These are phyloP conservation scores for Heliconius hermathena DNA, from an alignment of 1,140 invertebrate genomes.

Conservation along the genomic window DNA sequence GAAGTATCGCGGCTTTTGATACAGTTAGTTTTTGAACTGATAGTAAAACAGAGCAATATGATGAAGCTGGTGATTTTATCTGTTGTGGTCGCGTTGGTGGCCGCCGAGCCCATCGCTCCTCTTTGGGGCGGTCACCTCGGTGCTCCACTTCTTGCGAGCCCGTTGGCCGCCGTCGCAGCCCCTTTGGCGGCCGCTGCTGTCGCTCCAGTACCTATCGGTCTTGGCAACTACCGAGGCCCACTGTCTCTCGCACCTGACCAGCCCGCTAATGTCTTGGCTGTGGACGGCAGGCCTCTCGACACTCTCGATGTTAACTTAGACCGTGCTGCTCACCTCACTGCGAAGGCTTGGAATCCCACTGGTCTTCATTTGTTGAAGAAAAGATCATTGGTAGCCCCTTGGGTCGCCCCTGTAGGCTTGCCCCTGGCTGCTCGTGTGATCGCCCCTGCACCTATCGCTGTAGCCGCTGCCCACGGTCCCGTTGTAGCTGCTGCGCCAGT, in stretches of 20 bases:
- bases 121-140: slow-evolving; percentile 23
- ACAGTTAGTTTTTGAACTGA: slow-evolving; percentile 60
- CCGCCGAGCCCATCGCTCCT: slow-evolving; percentile 56
- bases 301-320: slow-evolving; percentile 73
- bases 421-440: slow-evolving; percentile 17
- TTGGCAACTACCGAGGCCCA: slow-evolving; percentile 62
- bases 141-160: slow-evolving; percentile 42
- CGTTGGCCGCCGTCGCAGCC: slow-evolving; percentile 30
- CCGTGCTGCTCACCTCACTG: slow-evolving; percentile 60
- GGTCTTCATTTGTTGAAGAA: slow-evolving; percentile 29
- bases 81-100: slow-evolving; percentile 73
- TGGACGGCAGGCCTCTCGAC: slow-evolving; percentile 61
- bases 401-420: background rate
- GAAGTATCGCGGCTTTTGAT: slow-evolving; percentile 42
- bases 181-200: slow-evolving; percentile 23
- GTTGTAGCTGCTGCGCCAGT: slow-evolving; percentile 15
- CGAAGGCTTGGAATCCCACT: slow-evolving; percentile 41
- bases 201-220: slow-evolving; percentile 33
- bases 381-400: slow-evolving; percentile 23
- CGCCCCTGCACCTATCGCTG: slow-evolving; percentile 23
- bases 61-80: slow-evolving; percentile 84
- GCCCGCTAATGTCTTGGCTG: slow-evolving; percentile 56
- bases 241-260: slow-evolving; percentile 59
- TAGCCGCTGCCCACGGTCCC: slow-evolving; percentile 2
- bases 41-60: slow-evolving; percentile 80